Evolutionary conservation across 2,797 vertebrate genomes (phyloP), one percentile per base, ranked within the genome.

Genomic region (Urosaurus nigricauda): DNA sequence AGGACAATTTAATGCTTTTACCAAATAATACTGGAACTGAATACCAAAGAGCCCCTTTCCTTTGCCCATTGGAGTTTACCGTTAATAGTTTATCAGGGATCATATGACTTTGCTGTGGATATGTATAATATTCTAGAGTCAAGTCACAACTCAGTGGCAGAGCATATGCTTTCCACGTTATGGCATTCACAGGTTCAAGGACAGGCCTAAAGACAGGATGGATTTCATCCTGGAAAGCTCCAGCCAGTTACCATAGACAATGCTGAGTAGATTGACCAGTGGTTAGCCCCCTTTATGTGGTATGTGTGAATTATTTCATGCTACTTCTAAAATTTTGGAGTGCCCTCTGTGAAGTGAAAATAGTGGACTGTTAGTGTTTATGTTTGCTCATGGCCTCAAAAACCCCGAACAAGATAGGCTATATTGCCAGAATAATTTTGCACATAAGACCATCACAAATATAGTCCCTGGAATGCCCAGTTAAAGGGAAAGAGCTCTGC

Each of bases 31-130:
- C 83, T 92, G 84, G 65, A 93, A 89, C 79, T 85, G 85, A 91
- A 93, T 93, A 95, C 90, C 86, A 95, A 96, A 94, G 92, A 88
- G 92, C 91, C 43, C 37, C 89, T 90, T 92, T 81, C 60, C 83
- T 79, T 51, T 88, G 87, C 90, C 93, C 86, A 78, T 92, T 94
- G 89, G 89, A 91, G 94, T 96, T 94, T 92, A 93, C 90, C 96
- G 95, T 95, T 90, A 94, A 95, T 94, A 93, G 77, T 90, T 93
- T 94, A 88, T 88, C 94, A 95, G 94, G 95, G 93, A 90, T 91
- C 53, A 93, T 91, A 87, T 92, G 93, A 94, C 93, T 56, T 93
- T 93, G 79, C 93, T 93, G 92, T 92, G 91, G 93, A 47, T 56
- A 51, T 83, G 79, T 83, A 83, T 94, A 90, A 89, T 65, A 35